Conservation (phyloP, 1,140 invertebrate species). For the Drosophila subpulchrella region DNA sequence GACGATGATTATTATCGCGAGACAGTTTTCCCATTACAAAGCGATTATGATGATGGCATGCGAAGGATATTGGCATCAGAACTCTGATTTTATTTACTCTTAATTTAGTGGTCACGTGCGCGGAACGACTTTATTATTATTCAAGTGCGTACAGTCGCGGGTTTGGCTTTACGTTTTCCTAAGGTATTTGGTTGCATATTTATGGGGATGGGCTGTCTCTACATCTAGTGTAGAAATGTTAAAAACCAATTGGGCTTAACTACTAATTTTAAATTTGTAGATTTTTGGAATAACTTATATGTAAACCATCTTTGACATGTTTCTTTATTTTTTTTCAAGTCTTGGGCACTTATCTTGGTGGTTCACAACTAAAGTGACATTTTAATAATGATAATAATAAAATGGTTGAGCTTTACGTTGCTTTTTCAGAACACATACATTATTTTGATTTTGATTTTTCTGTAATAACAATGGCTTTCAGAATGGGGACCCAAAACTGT, state of each 20-base stretch:
- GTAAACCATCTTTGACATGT: no score
- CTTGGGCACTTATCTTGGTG: no score
- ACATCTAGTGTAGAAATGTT: background rate
- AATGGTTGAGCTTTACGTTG: no score
- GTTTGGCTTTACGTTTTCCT: background rate
- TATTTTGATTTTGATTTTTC: no score
- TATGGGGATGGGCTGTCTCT: background rate
- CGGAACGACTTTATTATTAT: conserved; percentile 8
- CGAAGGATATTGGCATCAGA: conserved; percentile 13
- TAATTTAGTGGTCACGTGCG: conserved; percentile 41
- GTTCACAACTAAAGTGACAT: no score
- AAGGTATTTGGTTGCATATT: conserved; percentile 5
- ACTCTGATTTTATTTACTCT: conserved; percentile 33
- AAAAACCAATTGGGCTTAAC: background rate
- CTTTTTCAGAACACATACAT: no score
- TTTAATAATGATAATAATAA: no score
- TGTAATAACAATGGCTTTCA: no score
- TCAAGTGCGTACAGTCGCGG: conserved; percentile 6
- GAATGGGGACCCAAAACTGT: no score
- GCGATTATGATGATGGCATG: conserved; percentile 35
- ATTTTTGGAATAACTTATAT: no score
- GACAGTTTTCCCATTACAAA: conserved; percentile 39
- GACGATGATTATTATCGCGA: conserved; percentile 30
- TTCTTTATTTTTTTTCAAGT: no score
- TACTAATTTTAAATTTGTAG: background rate